Evolutionary conservation across 2,797 vertebrate genomes (phyloP).

Genomic region (Emydoidea blandingii): DNA sequence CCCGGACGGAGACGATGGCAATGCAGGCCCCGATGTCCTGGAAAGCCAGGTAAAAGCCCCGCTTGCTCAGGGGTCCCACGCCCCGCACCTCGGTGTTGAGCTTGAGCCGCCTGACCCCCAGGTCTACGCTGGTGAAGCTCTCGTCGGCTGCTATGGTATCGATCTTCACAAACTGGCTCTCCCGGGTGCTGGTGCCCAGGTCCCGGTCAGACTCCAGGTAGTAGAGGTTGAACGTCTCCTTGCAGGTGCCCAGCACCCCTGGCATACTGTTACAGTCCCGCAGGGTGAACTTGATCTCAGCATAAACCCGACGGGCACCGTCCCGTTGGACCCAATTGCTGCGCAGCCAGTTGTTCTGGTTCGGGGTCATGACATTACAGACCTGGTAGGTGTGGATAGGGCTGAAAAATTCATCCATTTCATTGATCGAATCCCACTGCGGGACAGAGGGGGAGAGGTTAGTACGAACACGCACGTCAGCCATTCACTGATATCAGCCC

Average conservation of each 20-base stretch:
- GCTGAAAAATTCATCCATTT: constrained; percentile 96
- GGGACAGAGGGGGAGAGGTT: constrained; percentile 14
- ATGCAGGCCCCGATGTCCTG: constrained; percentile 98
- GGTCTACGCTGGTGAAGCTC: constrained; percentile 96
- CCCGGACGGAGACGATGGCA: constrained; percentile 91
- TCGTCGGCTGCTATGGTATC: constrained; percentile 97
- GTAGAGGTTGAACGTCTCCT: constrained; percentile 98
- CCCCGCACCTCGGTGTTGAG: constrained; percentile 95
- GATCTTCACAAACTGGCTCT: constrained; percentile 95
- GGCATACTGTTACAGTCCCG: constrained; percentile 99
- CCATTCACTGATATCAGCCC: fast-evolving
- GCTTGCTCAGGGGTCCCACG: constrained; percentile 90
- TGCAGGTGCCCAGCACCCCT: constrained; percentile 95
- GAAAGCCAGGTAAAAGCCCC: constrained; percentile 96
- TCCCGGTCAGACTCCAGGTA: constrained; percentile 95
- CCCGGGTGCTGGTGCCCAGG: constrained; percentile 87
- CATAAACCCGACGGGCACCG: constrained; percentile 92
- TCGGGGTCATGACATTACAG: constrained; percentile 97
- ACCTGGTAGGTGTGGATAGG: constrained; percentile 99
- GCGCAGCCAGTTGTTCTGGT: constrained; percentile 98
- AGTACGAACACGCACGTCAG: background rate
- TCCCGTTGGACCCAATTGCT: constrained; percentile 93
- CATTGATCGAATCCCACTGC: constrained; percentile 98
- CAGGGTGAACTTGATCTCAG: constrained; percentile 96
- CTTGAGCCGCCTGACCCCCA: constrained; percentile 93